Evolutionary conservation across 2,113 vertebrate species (phyloP), one percentile per base, ranked within the genome.

Genomic region (Helogale parvula): DNA sequence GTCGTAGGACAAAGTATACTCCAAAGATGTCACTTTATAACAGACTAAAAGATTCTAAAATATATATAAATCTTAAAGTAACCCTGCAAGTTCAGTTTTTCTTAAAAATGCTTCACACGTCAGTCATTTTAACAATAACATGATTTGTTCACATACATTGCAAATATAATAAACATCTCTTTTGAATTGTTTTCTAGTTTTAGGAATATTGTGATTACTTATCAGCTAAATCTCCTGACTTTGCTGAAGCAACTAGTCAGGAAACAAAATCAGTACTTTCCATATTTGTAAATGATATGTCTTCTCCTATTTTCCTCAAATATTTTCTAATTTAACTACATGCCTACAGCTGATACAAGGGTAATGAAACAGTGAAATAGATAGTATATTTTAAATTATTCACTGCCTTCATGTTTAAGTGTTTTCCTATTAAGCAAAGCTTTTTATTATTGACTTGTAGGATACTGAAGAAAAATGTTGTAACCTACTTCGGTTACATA

Each of bases 1-100:
- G 71, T 96, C 98, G 95, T n/a, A 90, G 98, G 97, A 96, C 89
- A 97, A 98, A 95, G 38, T 96, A 96, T 92, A 98, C 35, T 16
- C 17, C 52, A 98, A 98, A 98, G 66, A 94, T 25, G 91, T 93
- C 74, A 89, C 17, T 96, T 4, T 54, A 77, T 92, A 52, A 82
- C 50, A 88, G 71, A 95, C 90, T 52, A 96, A 31, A 96, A 91
- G 35, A 93, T 72, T 97, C 31, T 83, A 27, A 95, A 98, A 98
- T 90, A 79, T 60, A 98, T 89, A 76, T 60, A 98, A 98, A 94
- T 54, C 86, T 97, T 94, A 87, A 84, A 71, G 3, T 13, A 0
- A 89, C 96, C 93, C 83, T 21, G 14, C 94, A 88, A 47, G 10
- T 54, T 87, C 90, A 97, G 25, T 90, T 90, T 41, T 72, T 93